Evolutionary conservation across 1,140 invertebrate genomes (phyloP), one percentile per base, ranked within the genome.

Genomic region (Muscidifurax raptorellus): DNA sequence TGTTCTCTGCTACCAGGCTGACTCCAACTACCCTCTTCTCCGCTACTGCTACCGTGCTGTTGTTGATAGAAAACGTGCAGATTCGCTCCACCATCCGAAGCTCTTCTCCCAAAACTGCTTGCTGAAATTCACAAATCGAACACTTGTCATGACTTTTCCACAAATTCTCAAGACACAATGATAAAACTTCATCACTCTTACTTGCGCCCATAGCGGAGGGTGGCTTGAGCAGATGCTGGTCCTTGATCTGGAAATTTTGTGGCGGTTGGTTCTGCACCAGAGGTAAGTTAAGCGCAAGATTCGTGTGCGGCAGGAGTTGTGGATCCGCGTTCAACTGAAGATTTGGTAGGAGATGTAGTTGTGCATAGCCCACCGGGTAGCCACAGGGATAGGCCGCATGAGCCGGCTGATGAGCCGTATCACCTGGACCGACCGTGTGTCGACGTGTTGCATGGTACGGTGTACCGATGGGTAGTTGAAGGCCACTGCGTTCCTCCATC

Each of bases 61-160:
- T 94, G 95, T 88, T 95, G 95, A 91, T 95, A 96, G 88, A 95
- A 96, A 88, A 96, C 96, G 86, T 97, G 96, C 59, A 98, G 95
- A 94, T 99, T 98, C 67, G 98, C 98, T 78, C 98, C 98, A 88
- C 98, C 98, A 94, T 99, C 98, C 9, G 98, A 99, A 75, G 98
- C 98, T 89, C 98, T 95, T 80, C 98, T 94, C 67, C 97, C 97
- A 93, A 98, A 97, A 74, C 96, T 95, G 85, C 96, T 96, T 87
- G 95, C 96, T 95, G 87, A 32, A 74, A 74, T 28, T 9, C 30
- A 74, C 71, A 74, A 71, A 59, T n/a, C 22, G 7, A 18, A 59
- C 1, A 18, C 6, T 59, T 7, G 22, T 59, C 18, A 59, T 0
- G 5, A 59, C 22, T 59, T 22, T 7, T 59, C 52, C 18, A 59